phyloP scores from a whole-genome alignment of 2,797 vertebrate genomes.

The Streptopelia turtur region DNA sequence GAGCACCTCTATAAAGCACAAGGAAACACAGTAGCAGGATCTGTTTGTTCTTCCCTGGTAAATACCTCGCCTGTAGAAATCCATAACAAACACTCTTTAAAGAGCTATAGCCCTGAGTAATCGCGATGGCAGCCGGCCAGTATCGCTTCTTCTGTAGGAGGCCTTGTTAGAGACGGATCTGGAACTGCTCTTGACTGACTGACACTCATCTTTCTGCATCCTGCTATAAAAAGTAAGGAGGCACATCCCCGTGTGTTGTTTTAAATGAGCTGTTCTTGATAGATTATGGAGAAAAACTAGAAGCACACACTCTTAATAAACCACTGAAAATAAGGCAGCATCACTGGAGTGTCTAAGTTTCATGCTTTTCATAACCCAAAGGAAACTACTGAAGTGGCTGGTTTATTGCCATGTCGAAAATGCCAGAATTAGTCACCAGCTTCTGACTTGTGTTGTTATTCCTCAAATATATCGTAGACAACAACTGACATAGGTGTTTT shows the following conservation, averaged over 20 bases:
- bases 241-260: background rate
- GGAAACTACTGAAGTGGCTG: background rate
- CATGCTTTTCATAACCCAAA: background rate
- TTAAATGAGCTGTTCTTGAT: background rate
- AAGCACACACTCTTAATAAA: background rate
- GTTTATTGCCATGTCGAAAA: background rate
- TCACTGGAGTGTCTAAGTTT: background rate
- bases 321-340: background rate
- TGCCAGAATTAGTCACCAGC: background rate
- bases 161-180: background rate
- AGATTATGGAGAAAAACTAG: background rate
- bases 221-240: slow-evolving; percentile 17
- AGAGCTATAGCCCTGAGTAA: slow-evolving; percentile 29
- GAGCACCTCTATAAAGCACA: background rate
- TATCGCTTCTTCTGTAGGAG: slow-evolving; percentile 15
- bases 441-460: background rate
- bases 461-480: background rate
- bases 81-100: slow-evolving; percentile 3
- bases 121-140: slow-evolving; percentile 29
- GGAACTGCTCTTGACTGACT: slow-evolving; percentile 17
- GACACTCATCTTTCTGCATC: slow-evolving; percentile 42
- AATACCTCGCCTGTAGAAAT: slow-evolving; percentile 4
- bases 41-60: slow-evolving; percentile 6
- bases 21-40: background rate
- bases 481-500: background rate